Conservation (phyloP, 37 sponge, comb jelly and placozoan genomes). For the Spongilla lacustris region DNA sequence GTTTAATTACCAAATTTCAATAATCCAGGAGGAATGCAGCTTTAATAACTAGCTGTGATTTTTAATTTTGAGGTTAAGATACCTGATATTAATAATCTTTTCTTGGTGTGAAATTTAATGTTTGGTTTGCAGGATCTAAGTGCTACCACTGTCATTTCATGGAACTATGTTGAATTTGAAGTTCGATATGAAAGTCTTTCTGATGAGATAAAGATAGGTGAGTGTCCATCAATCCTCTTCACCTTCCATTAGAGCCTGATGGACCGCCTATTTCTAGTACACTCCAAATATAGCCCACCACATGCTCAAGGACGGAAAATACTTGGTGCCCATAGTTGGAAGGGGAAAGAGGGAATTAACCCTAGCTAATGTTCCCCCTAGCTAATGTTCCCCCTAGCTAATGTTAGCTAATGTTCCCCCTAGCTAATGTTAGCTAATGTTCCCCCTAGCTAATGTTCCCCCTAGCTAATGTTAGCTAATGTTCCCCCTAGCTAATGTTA, state of each 20-base stretch:
- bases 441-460: too few relatives aligned
- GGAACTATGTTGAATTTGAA: slow-evolving; percentile 99
- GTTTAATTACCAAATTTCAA: too few relatives aligned
- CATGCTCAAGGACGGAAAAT: too few relatives aligned
- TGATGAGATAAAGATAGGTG: slow-evolving; percentile 95
- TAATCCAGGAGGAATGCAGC: too few relatives aligned
- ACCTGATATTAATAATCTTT: neutral
- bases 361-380: too few relatives aligned
- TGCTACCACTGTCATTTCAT: slow-evolving; percentile 86
- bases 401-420: too few relatives aligned
- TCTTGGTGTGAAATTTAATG: neutral
- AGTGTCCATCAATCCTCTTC: neutral
- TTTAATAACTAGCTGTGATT: neutral
- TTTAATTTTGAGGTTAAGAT: neutral
- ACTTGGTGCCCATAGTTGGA: too few relatives aligned
- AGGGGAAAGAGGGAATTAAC: too few relatives aligned
- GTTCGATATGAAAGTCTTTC: slow-evolving; percentile 95
- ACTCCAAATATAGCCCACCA: neutral
- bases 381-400: neutral
- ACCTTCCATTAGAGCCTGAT: too few relatives aligned
- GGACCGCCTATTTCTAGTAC: neutral
- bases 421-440: too few relatives aligned
- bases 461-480: too few relatives aligned
- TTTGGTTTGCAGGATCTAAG: slow-evolving; percentile 67
- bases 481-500: too few relatives aligned